Conservation (phyloP, 2,113 vertebrate species). For the Tragelaphus buxtoni region DNA sequence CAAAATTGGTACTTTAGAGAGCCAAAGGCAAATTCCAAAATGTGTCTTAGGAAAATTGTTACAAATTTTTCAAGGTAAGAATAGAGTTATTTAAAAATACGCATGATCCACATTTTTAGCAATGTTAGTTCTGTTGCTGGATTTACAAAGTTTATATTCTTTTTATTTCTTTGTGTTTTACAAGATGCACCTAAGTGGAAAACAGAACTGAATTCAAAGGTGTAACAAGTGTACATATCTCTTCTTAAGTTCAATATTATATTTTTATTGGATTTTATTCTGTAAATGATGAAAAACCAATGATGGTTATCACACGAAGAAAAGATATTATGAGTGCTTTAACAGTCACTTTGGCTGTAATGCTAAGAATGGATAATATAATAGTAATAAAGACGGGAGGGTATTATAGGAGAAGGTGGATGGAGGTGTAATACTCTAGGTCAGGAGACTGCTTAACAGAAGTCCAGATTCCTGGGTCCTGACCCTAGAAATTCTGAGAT, state of each 20-base stretch:
- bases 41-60: neutral
- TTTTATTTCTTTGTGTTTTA: neutral
- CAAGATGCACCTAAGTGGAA: neutral
- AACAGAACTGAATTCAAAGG: neutral
- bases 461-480: neutral
- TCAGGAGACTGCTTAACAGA: neutral
- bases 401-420: neutral
- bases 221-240: neutral
- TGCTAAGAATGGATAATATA: neutral
- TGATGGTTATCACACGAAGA: neutral
- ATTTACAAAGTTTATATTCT: neutral
- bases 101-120: neutral
- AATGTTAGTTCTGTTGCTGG: neutral
- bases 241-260: neutral
- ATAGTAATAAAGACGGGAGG: neutral
- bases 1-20: constrained; percentile 10
- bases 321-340: neutral
- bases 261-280: constrained; percentile 1
- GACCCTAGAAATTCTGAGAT: neutral
- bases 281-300: neutral
- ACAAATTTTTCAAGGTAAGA: neutral
- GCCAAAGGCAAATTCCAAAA: neutral
- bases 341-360: neutral
- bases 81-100: neutral
- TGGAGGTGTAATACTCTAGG: neutral